Evolutionary conservation across 2,113 vertebrate genomes (phyloP).

Genomic region (Syrmaticus mikado): DNA sequence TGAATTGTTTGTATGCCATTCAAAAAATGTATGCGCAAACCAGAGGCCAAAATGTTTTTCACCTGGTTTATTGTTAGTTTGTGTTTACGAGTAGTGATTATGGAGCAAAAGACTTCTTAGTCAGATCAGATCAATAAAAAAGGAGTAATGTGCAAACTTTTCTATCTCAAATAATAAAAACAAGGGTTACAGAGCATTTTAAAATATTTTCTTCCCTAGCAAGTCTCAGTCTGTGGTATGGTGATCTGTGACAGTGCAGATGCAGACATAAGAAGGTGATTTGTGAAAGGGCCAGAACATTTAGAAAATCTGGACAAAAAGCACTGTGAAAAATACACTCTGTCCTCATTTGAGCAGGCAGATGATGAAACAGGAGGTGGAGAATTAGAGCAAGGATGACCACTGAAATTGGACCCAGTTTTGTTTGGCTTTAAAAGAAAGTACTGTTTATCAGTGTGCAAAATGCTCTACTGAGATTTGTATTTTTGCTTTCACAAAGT

Average conservation of each 20-base stretch:
- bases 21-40: background rate
- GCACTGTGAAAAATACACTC: background rate
- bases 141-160: background rate
- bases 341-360: fast-evolving
- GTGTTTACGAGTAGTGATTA: background rate
- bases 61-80: background rate
- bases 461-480: background rate
- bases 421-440: background rate
- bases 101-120: background rate
- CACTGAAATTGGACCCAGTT: background rate
- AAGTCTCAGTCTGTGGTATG: background rate
- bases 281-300: background rate
- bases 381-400: background rate
- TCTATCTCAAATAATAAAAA: background rate
- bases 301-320: background rate
- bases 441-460: background rate
- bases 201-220: background rate
- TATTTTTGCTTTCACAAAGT: background rate
- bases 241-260: background rate
- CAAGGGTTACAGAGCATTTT: background rate
- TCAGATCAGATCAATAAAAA: background rate
- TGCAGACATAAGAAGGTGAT: background rate
- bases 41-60: background rate
- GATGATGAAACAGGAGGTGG: background rate
- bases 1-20: background rate